Evolutionary conservation across 2,888 invertebrate genomes (phyloP), one percentile per base, ranked within the genome.

Genomic region (Heteromurus nitidus): DNA sequence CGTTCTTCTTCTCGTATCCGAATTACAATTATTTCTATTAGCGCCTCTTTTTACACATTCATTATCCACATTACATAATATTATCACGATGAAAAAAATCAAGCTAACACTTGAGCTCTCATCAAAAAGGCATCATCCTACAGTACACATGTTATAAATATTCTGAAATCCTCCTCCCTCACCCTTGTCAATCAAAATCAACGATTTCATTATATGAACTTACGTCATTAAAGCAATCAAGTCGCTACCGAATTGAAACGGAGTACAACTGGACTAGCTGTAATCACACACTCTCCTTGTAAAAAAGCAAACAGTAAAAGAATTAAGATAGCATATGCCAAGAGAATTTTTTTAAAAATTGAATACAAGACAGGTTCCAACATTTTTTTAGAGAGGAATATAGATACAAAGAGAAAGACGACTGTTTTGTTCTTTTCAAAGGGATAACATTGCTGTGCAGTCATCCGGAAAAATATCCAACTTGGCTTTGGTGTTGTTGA

Each of bases 101-200:
- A 62, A 62, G 31, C 36, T 18, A 62, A 30, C 28, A 30, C 31
- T 28, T 20, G 13, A 20, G 26, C 3, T 31, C 18, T 31, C 36
- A 62, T 62, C 62, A 31, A 62, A n/a, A n/a, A 55, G 55, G 55
- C 55, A 55, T 55, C 55, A 62, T 62, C 62, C 30, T 62, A 7
- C n/a, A n/a, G n/a, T n/a, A n/a, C n/a, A n/a, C 36, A 18, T 62
- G 62, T 31, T 18, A 53, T 18, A 36, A 55, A 31, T 62, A 3
- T 20, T 9, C 31, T 24, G 5, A 44, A 67, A n/a, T n/a, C n/a
- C n/a, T 67, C 47, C 67, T 67, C 67, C 67, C 44, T 67, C 24
- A 67, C 55, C 36, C 69, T n/a, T 79, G 83, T 84, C 83, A 84
- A 84, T 84, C 83, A 84, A 81, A 74, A 79, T 80, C 73, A 72